Conservation (phyloP, 2,888 invertebrate genomes). For the Tribolium freemani region DNA sequence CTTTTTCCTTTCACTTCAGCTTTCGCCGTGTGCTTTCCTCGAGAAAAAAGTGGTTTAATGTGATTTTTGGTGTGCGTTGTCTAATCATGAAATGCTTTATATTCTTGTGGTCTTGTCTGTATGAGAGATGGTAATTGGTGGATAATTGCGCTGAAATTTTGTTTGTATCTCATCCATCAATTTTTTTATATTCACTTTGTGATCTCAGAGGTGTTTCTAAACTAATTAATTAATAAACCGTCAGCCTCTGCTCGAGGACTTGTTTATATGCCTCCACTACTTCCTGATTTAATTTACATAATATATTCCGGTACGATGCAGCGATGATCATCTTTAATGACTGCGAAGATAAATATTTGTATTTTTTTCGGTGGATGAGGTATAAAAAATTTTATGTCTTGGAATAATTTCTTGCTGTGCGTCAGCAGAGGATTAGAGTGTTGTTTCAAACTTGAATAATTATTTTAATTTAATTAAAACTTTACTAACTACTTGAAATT, state of each 20-base stretch:
- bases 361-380: neutral
- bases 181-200: slow-evolving; percentile 12
- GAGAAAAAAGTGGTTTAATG: slow-evolving; percentile 12
- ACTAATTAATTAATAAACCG: slow-evolving; percentile 17
- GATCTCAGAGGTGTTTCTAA: slow-evolving; percentile 13
- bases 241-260: slow-evolving; percentile 15
- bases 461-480: slow-evolving; percentile 31
- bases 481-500: slow-evolving; percentile 1
- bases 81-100: slow-evolving; percentile 11
- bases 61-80: slow-evolving; percentile 22
- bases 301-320: slow-evolving; percentile 3
- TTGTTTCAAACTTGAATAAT: slow-evolving; percentile 20
- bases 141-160: neutral
- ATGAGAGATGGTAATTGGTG: slow-evolving; percentile 17
- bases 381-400: slow-evolving; percentile 1
- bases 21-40: slow-evolving; percentile 34
- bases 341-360: neutral
- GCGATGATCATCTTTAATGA: slow-evolving; percentile 8
- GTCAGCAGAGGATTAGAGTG: slow-evolving; percentile 25
- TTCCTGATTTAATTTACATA: slow-evolving; percentile 29
- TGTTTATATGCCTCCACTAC: slow-evolving; percentile 13
- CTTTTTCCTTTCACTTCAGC: slow-evolving; percentile 32
- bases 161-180: neutral
- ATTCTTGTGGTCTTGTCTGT: neutral
- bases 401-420: slow-evolving; percentile 1